phyloP scores from a whole-genome alignment of 2,113 vertebrate species.

The Lepisosteus osseus region DNA sequence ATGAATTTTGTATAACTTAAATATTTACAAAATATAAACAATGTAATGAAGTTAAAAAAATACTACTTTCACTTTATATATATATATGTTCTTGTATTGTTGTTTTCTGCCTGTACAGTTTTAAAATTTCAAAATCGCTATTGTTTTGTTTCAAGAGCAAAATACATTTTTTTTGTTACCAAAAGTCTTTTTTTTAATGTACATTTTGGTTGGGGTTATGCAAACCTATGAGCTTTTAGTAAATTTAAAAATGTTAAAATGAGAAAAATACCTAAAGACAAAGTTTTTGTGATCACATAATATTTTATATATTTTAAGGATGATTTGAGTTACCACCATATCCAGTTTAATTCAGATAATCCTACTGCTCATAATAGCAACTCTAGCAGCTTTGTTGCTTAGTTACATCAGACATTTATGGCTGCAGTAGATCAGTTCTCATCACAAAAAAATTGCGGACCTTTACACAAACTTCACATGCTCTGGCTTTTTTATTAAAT shows the following conservation, averaged over 20 bases:
- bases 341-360: no score
- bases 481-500: not conserved
- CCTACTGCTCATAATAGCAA: no score
- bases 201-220: no score
- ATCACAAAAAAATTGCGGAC: conserved; percentile 8
- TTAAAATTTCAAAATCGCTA: not conserved
- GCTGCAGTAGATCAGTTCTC: not conserved
- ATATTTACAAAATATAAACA: conserved; percentile 77
- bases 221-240: no score
- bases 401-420: no score
- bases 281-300: no score
- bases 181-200: no score
- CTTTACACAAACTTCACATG: conserved; percentile 1
- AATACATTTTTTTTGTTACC: no score
- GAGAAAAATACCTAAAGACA: not conserved
- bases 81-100: not conserved
- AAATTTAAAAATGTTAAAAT: no score
- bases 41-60: conserved; percentile 52
- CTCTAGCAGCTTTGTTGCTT: no score
- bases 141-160: not conserved
- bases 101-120: not conserved
- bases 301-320: not conserved
- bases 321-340: not conserved
- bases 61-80: conserved; percentile 28
- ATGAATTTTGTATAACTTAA: conserved; percentile 67